These are phyloP conservation scores for Acipenser transmontanus DNA, from an alignment of 2,797 vertebrate species.

Conservation along the genomic window DNA sequence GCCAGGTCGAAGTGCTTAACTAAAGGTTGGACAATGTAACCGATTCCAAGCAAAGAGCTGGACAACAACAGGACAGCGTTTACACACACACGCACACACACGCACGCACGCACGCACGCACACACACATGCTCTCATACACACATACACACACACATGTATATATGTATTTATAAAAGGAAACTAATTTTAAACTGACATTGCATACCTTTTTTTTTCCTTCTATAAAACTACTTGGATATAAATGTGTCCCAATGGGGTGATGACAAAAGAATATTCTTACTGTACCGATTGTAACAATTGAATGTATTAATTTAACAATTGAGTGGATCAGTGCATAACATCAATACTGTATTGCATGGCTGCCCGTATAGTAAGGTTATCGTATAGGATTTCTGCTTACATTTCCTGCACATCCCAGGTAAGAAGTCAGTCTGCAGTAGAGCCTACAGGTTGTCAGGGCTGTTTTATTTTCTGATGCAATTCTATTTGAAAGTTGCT, in stretches of 20 bases:
- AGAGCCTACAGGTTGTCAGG: neutral
- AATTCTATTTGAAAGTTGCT: neutral
- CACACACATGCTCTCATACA: neutral
- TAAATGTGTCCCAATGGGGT: no score
- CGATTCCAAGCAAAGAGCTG: no score
- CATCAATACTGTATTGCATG: no score
- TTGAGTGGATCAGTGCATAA: no score
- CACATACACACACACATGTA: neutral
- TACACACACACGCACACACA: neutral
- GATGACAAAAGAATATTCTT: no score
- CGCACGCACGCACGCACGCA: neutral
- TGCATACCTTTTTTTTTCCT: neutral
- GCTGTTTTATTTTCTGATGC: neutral
- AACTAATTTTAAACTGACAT: neutral
- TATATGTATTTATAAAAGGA: conserved; percentile 6
- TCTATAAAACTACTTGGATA: neutral
- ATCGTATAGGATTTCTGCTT: no score
- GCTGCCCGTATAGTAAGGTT: no score
- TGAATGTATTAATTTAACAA: no score
- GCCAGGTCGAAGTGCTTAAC: neutral
- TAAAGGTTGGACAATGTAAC: neutral
- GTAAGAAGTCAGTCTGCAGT: no score
- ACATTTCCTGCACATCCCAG: no score
- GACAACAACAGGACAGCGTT: no score
- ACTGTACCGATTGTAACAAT: no score